A percentile compares a stretch with the other conserved stretches of the same genome.
These are phyloP conservation scores for Drosophila albomicans DNA, from an alignment of 1,140 invertebrate species.

Conservation along the genomic window DNA sequence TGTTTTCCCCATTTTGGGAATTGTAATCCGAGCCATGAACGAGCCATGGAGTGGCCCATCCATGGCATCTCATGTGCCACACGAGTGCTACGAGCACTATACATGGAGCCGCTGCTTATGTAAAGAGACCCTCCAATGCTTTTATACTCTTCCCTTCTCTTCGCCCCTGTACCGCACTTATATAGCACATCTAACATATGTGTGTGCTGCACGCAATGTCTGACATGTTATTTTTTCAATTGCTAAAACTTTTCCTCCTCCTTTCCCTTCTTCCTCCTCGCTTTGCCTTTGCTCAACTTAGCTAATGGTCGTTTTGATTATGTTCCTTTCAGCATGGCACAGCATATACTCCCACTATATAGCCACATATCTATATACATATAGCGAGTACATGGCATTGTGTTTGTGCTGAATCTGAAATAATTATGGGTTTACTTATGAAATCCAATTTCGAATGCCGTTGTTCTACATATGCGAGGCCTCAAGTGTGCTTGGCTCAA, in stretches of 20 bases:
- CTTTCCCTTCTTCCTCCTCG: not conserved
- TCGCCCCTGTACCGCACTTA: not conserved
- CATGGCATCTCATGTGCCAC: no score
- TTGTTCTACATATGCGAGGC: no score
- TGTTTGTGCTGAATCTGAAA: conserved; percentile 51
- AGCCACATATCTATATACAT: not conserved
- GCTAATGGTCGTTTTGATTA: conserved; percentile 79
- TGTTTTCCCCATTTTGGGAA: conserved; percentile 44
- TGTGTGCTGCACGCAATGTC: conserved; percentile 40
- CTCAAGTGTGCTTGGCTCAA: conserved; percentile 22
- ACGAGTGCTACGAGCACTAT: conserved; percentile 13
- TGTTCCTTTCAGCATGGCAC: conserved; percentile 52
- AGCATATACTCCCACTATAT: not conserved
- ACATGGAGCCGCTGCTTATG: conserved; percentile 28
- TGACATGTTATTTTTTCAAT: conserved; percentile 59
- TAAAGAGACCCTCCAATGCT: conserved; percentile 46
- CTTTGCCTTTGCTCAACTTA: conserved; percentile 52
- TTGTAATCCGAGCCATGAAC: conserved; percentile 62
- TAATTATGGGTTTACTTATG: conserved; percentile 69
- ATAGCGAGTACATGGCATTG: conserved; percentile 1
- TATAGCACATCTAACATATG: not conserved
- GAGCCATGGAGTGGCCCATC: conserved; percentile 54
- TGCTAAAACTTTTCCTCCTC: conserved; percentile 38
- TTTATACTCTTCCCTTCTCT: conserved; percentile 13
- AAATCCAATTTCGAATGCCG: conserved; percentile 65